These are phyloP conservation scores for Thaleichthys pacificus DNA, from an alignment of 2,797 vertebrate species.

Conservation along the genomic window DNA sequence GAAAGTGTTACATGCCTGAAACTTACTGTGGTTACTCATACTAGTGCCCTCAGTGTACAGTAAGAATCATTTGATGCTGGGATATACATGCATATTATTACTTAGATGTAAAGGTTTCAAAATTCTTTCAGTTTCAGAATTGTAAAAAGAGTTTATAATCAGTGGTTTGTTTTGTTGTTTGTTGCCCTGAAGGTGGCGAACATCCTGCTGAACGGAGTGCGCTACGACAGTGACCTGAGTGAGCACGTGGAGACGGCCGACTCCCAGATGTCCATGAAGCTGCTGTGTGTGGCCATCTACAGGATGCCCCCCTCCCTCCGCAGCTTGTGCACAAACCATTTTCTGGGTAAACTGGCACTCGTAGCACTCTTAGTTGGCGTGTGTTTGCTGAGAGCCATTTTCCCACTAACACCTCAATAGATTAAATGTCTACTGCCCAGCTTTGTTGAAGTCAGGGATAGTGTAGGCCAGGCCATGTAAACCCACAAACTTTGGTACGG, in stretches of 20 bases:
- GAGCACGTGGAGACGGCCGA: constrained; percentile 78
- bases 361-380: neutral
- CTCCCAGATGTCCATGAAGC: constrained; percentile 86
- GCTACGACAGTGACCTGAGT: constrained; percentile 90
- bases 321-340: constrained; percentile 97
- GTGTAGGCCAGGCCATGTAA: too few species aligned
- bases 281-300: constrained; percentile 92
- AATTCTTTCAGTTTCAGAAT: too few species aligned
- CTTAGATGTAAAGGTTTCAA: too few species aligned
- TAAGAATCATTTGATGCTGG: too few species aligned
- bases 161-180: too few species aligned
- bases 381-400: too few species aligned
- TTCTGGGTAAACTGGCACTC: constrained; percentile 82
- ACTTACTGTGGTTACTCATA: too few species aligned
- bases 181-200: constrained; percentile 85
- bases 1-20: too few species aligned
- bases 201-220: constrained; percentile 93
- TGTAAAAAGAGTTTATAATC: too few species aligned
- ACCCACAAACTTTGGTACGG: too few species aligned
- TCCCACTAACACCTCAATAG: too few species aligned
- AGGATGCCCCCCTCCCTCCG: constrained; percentile 92
- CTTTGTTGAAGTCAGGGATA: neutral
- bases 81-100: neutral
- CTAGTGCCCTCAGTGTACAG: too few species aligned
- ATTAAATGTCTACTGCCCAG: neutral